Conservation (phyloP, 2,797 vertebrate species). For the Acipenser transmontanus region DNA sequence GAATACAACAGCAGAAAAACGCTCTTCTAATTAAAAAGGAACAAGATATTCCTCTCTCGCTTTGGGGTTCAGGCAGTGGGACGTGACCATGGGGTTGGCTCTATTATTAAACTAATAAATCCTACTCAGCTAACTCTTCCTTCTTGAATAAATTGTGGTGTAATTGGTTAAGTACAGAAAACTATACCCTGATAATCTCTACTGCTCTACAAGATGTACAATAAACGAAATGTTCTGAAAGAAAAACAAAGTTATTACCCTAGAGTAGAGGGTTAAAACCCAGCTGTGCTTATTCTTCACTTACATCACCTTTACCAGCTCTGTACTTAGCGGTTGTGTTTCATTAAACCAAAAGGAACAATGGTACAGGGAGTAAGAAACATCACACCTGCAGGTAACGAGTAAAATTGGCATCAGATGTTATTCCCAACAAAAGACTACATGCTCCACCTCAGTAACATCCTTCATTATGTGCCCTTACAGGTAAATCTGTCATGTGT, state of each 20-base stretch:
- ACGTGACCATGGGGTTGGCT: neutral
- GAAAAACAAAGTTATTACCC: neutral
- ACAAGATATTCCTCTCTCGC: neutral
- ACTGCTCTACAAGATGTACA: neutral
- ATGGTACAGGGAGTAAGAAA: slow-evolving; percentile 55
- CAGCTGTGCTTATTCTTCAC: neutral
- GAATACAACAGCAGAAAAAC: neutral
- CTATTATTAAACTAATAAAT: neutral
- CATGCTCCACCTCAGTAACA: slow-evolving; percentile 54
- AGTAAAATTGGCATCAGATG: slow-evolving; percentile 50
- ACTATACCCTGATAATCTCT: neutral
- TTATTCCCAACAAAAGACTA: slow-evolving; percentile 50
- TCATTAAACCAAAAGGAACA: slow-evolving; percentile 41
- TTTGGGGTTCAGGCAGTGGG: neutral
- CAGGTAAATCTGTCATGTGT: too few species aligned
- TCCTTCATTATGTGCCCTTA: too few species aligned
- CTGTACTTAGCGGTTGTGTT: slow-evolving; percentile 27
- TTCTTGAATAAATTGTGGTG: neutral
- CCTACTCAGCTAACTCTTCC: neutral
- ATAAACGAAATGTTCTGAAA: neutral
- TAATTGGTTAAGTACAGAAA: neutral
- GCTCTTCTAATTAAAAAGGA: neutral
- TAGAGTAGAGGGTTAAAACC: neutral
- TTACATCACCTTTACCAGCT: neutral
- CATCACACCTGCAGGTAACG: slow-evolving; percentile 52